phyloP scores from a whole-genome alignment of 2,113 vertebrate genomes.

The Phaethon lepturus region DNA sequence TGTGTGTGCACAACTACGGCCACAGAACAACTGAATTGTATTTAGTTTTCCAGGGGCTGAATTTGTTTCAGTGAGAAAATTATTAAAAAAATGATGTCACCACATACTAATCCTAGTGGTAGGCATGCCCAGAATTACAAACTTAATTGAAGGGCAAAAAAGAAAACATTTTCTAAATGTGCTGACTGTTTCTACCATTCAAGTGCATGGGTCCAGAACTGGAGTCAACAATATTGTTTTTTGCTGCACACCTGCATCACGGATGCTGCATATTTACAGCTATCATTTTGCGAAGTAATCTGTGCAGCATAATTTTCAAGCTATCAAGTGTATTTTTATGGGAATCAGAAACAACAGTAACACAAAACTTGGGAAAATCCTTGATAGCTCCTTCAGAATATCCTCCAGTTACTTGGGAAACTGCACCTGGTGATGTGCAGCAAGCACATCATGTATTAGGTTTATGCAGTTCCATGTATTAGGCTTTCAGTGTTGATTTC shows the following conservation, averaged over 20 bases:
- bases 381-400: background rate
- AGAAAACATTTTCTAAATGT: background rate
- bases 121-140: background rate
- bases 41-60: background rate
- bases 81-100: background rate
- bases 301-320: background rate
- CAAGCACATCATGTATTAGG: too few relatives aligned
- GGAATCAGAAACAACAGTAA: background rate
- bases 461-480: background rate
- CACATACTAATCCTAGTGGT: background rate
- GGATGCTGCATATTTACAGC: background rate
- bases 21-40: background rate
- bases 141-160: background rate
- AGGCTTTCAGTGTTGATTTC: background rate
- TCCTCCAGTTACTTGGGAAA: background rate
- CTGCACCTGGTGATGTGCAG: background rate
- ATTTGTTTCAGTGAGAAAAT: background rate
- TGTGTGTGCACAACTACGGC: background rate
- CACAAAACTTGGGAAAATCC: background rate
- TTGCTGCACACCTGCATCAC: background rate
- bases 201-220: background rate
- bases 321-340: background rate
- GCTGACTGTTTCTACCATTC: background rate
- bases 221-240: background rate
- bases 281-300: background rate